Conservation (phyloP, 2,797 vertebrate species). For the Sebastes matsubarae region DNA sequence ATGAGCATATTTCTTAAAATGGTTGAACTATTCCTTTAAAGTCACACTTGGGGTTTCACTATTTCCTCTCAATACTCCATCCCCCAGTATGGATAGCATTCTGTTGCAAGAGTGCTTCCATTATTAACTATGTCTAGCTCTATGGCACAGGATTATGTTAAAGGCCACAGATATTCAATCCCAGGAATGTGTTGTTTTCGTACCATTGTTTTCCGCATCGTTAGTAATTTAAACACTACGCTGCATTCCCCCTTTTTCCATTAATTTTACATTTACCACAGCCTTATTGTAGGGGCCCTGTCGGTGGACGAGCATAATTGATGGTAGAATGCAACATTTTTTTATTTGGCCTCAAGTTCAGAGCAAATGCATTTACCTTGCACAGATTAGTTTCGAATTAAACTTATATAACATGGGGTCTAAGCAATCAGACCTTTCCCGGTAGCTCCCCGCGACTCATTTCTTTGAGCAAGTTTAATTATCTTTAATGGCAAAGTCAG, state of each 20-base stretch:
- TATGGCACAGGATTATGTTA: not conserved
- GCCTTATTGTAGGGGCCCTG: conserved; percentile 28
- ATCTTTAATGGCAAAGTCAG: conserved; percentile 72
- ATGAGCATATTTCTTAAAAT: not conserved
- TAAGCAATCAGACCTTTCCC: conserved; percentile 67
- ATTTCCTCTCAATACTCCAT: not conserved
- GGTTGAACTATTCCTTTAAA: not conserved
- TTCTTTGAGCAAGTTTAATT: conserved; percentile 75
- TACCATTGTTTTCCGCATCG: not conserved
- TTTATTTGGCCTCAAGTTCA: conserved; percentile 60
- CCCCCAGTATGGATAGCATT: not conserved
- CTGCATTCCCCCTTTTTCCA: conserved; percentile 9
- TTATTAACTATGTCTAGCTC: not conserved
- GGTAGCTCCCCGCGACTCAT: conserved; percentile 54
- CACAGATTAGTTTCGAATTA: conserved; percentile 74
- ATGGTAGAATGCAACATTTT: conserved; percentile 45
- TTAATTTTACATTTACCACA: conserved; percentile 39
- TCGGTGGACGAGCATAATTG: conserved; percentile 46
- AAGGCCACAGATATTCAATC: not conserved
- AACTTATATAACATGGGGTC: conserved; percentile 64
- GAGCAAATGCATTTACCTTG: conserved; percentile 73
- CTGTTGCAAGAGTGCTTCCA: not conserved
- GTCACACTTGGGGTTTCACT: not conserved
- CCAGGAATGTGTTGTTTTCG: not conserved
- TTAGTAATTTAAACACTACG: conserved; percentile 13